phyloP scores from a whole-genome alignment of 2,113 vertebrate genomes.

The Heteronetta atricapilla region DNA sequence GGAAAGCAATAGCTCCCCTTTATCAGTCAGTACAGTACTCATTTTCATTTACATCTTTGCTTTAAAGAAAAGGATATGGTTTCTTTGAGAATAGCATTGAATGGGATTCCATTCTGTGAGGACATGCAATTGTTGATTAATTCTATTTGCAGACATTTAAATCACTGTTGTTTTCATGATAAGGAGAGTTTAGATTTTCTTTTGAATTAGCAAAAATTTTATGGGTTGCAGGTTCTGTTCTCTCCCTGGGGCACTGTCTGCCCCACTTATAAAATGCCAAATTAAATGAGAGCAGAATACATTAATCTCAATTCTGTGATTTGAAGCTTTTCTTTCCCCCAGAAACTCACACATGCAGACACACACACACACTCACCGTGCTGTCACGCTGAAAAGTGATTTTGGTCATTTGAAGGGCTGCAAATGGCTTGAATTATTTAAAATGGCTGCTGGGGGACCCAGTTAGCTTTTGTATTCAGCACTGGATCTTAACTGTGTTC shows the following conservation, averaged over 20 bases:
- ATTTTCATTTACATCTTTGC: slow-evolving; percentile 57
- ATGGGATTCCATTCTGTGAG: slow-evolving; percentile 16
- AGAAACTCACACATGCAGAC: neutral
- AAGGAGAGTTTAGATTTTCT: slow-evolving; percentile 21
- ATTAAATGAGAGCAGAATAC: neutral
- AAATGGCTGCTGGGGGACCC: neutral
- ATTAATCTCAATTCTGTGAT: neutral
- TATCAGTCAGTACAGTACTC: slow-evolving; percentile 57
- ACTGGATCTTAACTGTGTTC: neutral
- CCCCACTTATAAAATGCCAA: neutral
- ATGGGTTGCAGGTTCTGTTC: neutral
- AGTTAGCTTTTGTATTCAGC: neutral
- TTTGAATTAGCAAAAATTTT: slow-evolving; percentile 20
- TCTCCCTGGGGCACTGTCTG: neutral
- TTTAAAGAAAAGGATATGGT: slow-evolving; percentile 5
- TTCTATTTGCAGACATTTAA: slow-evolving; percentile 15
- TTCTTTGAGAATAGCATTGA: slow-evolving; percentile 12
- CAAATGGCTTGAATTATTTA: neutral
- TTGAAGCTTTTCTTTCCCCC: neutral
- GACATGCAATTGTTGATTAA: neutral
- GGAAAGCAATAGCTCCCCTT: slow-evolving; percentile 55
- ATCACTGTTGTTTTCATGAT: neutral
- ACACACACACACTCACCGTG: neutral
- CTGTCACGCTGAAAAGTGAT: neutral
- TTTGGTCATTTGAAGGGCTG: neutral